Base-by-base conservation (phyloP, 2,888 invertebrate genomes). In the Leucophenga maculata region DNA sequence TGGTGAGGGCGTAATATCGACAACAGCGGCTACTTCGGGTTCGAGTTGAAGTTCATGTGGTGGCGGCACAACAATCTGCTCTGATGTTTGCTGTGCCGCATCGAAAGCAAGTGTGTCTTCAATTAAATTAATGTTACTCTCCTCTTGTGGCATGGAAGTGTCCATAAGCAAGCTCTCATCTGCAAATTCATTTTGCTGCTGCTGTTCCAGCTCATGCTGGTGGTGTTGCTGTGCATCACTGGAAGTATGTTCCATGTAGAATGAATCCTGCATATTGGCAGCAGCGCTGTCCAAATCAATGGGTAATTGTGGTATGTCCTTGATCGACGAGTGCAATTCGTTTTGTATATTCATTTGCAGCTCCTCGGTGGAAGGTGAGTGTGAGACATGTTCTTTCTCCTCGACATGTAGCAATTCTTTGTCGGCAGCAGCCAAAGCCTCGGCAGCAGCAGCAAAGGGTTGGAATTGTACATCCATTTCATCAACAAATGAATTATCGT, bases 361-460 rank as follows among this genome's bases (percentile, higher is more conserved):
- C 57, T 86, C 86, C 73, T 86, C 86, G 20, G 79, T 86, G n/a
- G 86, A 86, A 1, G 86, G 86, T 3, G 86, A 85, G 54, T 86
- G 79, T 1, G 86, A 86, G 3, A 86, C 78, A 32, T 77, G 78
- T 67, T 86, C 86, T 57, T 86, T 86, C 32, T 86, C 86, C 65
- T 86, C 86, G 4, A 86, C 78, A 65, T 86, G 74, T 1, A 86
- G 71, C 22, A 82, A 69, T 69, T 86, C 86, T 68, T 86, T 86
- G 3, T 79, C 80, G 9, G 46, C 69, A 20, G 67, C 69, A 6
- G 68, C 44, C 65, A n/a, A 6, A 13, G 20, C 26, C 9, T 44
- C 13, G 31, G n/a, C 48, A 48, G 26, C 22, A 1, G n/a, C 14
- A 39, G 48, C 55, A 55, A 54, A 3, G 39, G 39, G 39, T 39